Percentiles rank a stretch among this genome's conserved stretches.
These are phyloP conservation scores for Oligia fasciuncula DNA, from an alignment of 2,888 invertebrate species.

Conservation along the genomic window DNA sequence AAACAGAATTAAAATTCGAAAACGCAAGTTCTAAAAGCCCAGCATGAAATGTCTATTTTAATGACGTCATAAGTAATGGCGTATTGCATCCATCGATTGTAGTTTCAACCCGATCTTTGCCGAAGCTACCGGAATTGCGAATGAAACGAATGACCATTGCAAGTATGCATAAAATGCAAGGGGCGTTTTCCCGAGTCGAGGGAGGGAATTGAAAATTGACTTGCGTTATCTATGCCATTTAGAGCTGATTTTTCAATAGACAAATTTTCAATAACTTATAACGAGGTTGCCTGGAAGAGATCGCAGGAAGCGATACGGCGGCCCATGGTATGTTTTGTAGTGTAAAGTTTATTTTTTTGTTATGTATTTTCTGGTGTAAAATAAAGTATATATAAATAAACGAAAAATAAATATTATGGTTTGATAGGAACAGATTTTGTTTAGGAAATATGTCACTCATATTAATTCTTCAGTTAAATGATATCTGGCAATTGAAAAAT, in stretches of 20 bases:
- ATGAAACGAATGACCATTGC: slow-evolving; percentile 9
- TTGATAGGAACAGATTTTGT: not conserved
- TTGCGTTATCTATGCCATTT: not conserved
- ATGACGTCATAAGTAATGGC: slow-evolving; percentile 14
- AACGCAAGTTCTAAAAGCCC: not conserved
- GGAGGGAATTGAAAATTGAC: slow-evolving; percentile 23
- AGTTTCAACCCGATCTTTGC: not conserved
- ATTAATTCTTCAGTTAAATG: not conserved
- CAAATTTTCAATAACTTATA: not conserved
- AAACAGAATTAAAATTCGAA: slow-evolving; percentile 3
- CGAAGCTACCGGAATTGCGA: not conserved
- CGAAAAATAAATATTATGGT: not conserved
- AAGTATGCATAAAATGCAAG: slow-evolving; percentile 9
- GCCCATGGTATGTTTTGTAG: no score
- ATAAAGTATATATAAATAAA: no score
- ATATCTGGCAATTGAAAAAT: not conserved
- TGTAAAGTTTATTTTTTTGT: no score
- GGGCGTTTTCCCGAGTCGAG: not conserved
- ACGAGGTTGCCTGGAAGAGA: not conserved
- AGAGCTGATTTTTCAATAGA: not conserved
- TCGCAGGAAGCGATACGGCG: no score
- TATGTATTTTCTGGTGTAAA: no score
- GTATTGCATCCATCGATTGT: not conserved
- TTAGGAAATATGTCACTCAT: not conserved
- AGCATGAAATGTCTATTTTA: not conserved